Percentiles rank a stretch among this genome's conserved stretches.
Conservation (phyloP, 2,888 invertebrate species). For the Caenorhabditis sinica region DNA sequence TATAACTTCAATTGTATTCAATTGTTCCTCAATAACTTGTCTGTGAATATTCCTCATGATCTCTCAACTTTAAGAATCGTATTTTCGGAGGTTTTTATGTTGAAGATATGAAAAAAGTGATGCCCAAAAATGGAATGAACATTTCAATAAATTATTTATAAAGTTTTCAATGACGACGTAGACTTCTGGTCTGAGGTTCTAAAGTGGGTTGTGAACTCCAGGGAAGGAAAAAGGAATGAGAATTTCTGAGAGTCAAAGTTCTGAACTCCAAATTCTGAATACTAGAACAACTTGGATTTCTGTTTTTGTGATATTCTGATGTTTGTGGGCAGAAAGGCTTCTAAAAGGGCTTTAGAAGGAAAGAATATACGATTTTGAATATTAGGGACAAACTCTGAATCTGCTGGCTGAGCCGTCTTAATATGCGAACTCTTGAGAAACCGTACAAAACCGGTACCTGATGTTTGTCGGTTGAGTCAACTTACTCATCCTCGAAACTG, state of each 20-base stretch:
- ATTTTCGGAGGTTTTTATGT: not conserved
- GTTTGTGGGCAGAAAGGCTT: no score
- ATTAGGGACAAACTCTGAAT: no score
- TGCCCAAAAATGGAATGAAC: conserved; percentile 25
- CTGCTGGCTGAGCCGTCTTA: no score
- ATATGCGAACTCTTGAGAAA: no score
- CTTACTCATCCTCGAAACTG: not conserved
- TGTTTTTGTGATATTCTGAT: no score
- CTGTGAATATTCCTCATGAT: conserved; percentile 32
- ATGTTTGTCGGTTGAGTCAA: not conserved
- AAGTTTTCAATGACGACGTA: conserved; percentile 1
- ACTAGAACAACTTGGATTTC: not conserved
- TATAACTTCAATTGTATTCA: conserved; percentile 12
- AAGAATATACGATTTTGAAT: no score
- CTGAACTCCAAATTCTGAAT: not conserved
- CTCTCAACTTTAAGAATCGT: conserved; percentile 25
- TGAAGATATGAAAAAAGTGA: conserved; percentile 17
- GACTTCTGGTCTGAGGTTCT: not conserved
- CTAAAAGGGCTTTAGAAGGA: no score
- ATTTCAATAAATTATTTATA: conserved; percentile 31
- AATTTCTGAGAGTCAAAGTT: not conserved
- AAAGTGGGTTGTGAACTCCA: not conserved
- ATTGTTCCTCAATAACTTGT: conserved; percentile 4
- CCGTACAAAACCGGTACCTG: not conserved
- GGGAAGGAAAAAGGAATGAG: not conserved